Base-by-base conservation (phyloP, 2,888 invertebrate species). In the Epinotia nisella region DNA sequence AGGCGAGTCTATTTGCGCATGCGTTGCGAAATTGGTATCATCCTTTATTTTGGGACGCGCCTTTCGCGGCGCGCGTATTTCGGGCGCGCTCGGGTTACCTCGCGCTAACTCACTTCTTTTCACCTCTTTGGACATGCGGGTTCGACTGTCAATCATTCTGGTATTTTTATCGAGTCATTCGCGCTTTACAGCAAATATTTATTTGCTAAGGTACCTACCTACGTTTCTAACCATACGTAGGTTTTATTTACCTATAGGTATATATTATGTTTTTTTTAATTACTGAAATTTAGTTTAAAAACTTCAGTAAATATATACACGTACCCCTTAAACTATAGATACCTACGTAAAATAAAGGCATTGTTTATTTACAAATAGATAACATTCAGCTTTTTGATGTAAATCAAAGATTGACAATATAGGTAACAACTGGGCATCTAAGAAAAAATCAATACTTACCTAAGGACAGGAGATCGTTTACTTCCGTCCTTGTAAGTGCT, bases 1-100 rank as follows among this genome's bases (percentile, higher is more conserved):
- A 70, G 74, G 70, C 35, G 55, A n/a, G 60, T 49, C 70, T 70
- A 59, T 64, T 73, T 60, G 76, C 77, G 76, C 75, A 77, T 73
- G 77, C 76, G 80, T 88, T 88, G 86, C 87, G 88, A 87, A 87
- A 88, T 80, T 80, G 83, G 82, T 77, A 81, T 80, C 82, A 75
- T 78, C 80, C 81, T 77, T 76, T 79, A 79, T 79, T 78, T 77
- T 74, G 72, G 78, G 59, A 64, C 61, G 65, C 75, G 65, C 75
- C 74, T 45, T 65, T 41, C 29, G 39, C 56, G 70, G 73, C 73
- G 72, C 70, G 75, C 49, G 74, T 76, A 76, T 76, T 76, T 76
- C 53, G 73, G 76, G 75, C 60, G 69, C 71, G 75, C 71, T 76
- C 76, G 71, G 71, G 74, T 76, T 76, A 74, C 76, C 69, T 66